Evolutionary conservation across 2,113 vertebrate genomes (phyloP), one percentile per base, ranked within the genome.

Genomic region (Passer montanus): DNA sequence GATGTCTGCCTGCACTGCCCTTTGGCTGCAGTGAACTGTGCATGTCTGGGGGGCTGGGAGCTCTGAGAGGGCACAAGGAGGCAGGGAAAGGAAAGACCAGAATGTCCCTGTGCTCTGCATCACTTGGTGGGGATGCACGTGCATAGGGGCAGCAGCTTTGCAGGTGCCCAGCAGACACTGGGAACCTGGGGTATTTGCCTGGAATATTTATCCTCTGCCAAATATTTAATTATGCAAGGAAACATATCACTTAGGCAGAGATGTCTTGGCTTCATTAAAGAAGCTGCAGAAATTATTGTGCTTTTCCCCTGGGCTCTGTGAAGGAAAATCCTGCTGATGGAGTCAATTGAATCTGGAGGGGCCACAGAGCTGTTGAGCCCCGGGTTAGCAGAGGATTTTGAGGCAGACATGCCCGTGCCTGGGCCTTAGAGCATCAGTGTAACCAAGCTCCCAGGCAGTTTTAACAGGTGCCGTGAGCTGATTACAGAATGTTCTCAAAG

Each of bases 181-280:
- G 15, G 55, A 87, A 66, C 37, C 35, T 31, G 17, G 31, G 47
- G 15, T 87, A 33, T 47, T 67, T 74, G 73, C 27, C 55, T 75
- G 12, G 3, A 49, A 60, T 87, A 83, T 85, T 93, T 75, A 83
- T 70, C 60, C 69, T 35, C 75, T 95, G 66, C 33, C 73, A 93
- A 93, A 91, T 85, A 95, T 84, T 95, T 94, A 90, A 91, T 92
- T 92, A 73, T 69, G 47, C 67, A 83, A 59, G 37, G 37, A 26
- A 93, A 89, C 66, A 53, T 43, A 83, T 23, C 73, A 75, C 90
- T 84, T 79, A 93, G 84, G 49, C 69, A 63, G 94, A 85, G 79
- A 83, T 89, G 33, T 74, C 81, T 95, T 76, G 62, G 64, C 78
- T 94, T 96, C 89, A 87, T 84, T 91, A 95, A 95, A 70, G 89